Conservation (phyloP, 2,113 vertebrate genomes). For the Zapornia atra region DNA sequence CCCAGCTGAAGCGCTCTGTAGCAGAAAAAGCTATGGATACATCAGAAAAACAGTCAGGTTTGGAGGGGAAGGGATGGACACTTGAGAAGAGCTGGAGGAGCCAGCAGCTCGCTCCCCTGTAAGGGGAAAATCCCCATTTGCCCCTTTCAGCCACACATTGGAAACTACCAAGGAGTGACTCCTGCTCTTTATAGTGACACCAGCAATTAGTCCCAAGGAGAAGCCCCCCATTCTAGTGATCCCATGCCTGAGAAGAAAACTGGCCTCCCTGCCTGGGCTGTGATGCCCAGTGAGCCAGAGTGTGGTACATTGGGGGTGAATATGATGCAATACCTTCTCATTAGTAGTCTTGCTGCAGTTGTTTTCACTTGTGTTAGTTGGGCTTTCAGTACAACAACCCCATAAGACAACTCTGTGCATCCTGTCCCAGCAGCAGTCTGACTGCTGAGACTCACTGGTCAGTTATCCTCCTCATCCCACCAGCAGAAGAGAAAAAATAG, state of each 20-base stretch:
- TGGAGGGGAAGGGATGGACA: neutral
- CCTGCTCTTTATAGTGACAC: neutral
- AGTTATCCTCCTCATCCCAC: neutral
- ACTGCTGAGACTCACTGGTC: neutral
- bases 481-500: neutral
- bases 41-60: neutral
- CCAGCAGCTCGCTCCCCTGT: accelerated
- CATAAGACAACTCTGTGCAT: accelerated
- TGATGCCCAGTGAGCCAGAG: accelerated
- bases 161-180: accelerated
- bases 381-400: neutral
- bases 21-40: neutral
- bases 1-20: neutral
- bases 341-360: neutral
- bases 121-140: neutral
- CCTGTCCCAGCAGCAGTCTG: neutral
- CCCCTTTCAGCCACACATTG: accelerated
- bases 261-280: neutral
- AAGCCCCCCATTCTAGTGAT: neutral
- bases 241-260: neutral
- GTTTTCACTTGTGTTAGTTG: accelerated
- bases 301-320: neutral
- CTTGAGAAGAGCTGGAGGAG: neutral
- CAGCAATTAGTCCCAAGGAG: neutral
- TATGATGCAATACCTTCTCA: neutral